A percentile compares a stretch with the other conserved stretches of the same genome.
Evolutionary conservation across 2,888 invertebrate species (phyloP).

Genomic region (Rhopalosiphum nymphaeae): DNA sequence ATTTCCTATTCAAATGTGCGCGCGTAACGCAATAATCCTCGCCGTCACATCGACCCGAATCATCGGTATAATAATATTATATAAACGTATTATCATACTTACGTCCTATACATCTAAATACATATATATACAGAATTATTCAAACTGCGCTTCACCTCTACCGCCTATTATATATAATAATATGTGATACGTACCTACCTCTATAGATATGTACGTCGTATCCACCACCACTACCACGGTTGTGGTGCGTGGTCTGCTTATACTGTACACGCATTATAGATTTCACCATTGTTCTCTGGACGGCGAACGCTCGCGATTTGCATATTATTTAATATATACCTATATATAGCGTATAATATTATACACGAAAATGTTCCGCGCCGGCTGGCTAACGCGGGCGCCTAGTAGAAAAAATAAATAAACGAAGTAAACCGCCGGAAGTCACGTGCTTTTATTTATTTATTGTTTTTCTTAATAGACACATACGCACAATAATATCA

Average conservation of each 20-base stretch:
- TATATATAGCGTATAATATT: background rate
- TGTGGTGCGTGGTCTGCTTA: background rate
- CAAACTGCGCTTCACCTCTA: background rate
- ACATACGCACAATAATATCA: background rate
- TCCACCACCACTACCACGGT: background rate
- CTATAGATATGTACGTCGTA: too few species aligned
- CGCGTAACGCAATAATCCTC: background rate
- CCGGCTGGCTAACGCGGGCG: background rate
- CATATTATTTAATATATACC: constrained; percentile 3
- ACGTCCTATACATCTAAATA: too few species aligned
- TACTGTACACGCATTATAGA: background rate
- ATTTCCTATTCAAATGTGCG: background rate
- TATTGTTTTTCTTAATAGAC: constrained; percentile 8
- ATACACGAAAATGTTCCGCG: constrained; percentile 18
- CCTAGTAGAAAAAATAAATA: background rate
- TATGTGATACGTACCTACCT: background rate
- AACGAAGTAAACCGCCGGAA: constrained; percentile 19
- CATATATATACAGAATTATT: background rate
- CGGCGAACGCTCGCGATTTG: background rate
- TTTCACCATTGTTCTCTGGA: constrained; percentile 38
- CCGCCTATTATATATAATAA: background rate
- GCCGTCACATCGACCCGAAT: background rate
- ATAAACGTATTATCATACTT: too few species aligned
- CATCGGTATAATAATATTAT: background rate
- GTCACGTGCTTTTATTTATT: constrained; percentile 29